Conservation (phyloP, 1,140 invertebrate genomes). For the Triops longicaudatus region DNA sequence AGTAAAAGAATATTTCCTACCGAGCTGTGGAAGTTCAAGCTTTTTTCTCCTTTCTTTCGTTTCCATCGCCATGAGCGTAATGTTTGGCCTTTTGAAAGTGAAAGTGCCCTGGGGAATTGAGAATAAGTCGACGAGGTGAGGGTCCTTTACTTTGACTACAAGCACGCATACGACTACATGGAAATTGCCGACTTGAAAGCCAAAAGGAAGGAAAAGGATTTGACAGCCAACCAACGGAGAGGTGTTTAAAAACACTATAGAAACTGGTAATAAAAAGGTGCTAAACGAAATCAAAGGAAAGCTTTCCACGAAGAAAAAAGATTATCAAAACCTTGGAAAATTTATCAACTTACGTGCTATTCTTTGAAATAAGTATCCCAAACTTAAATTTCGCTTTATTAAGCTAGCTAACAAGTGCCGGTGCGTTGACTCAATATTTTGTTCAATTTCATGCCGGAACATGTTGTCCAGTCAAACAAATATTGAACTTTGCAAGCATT, state of each 20-base stretch:
- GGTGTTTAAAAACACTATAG: neutral
- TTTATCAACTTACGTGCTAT: too few relatives aligned
- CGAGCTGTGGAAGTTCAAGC: neutral
- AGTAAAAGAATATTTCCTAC: neutral
- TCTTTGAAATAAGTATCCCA: too few relatives aligned
- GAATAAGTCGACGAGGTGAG: neutral
- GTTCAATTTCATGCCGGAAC: too few relatives aligned
- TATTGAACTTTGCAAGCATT: too few relatives aligned
- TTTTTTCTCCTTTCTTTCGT: neutral
- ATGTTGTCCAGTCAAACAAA: too few relatives aligned
- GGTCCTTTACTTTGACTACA: neutral
- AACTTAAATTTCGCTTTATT: too few relatives aligned
- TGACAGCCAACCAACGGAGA: neutral
- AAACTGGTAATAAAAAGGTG: neutral
- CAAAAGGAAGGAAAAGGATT: neutral
- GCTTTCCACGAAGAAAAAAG: too few relatives aligned
- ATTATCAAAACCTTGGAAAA: too few relatives aligned
- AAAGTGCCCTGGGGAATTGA: neutral
- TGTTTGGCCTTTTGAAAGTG: slow-evolving; percentile 8
- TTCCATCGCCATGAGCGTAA: neutral
- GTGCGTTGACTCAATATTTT: too few relatives aligned
- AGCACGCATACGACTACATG: neutral
- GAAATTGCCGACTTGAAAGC: neutral
- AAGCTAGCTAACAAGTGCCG: too few relatives aligned
- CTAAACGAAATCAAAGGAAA: neutral